Conservation (phyloP, 2,888 invertebrate genomes). For the Euzophera pinguis region DNA sequence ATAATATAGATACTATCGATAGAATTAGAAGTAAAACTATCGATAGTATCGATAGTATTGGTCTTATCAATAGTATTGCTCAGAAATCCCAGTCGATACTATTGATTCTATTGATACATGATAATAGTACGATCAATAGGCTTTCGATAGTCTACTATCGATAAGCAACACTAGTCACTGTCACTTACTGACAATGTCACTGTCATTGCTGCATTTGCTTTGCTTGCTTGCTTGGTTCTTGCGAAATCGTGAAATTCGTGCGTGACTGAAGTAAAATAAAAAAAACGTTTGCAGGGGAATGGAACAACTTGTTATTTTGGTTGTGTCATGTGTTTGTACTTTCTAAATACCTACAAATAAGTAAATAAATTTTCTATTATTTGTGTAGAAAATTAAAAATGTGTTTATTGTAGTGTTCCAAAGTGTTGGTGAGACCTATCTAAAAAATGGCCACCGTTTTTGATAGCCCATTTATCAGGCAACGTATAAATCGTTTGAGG, state of each 20-base stretch:
- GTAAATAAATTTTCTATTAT: background rate
- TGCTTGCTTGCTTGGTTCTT: background rate
- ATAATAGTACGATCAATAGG: too few relatives aligned
- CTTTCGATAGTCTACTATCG: too few relatives aligned
- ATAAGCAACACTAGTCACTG: background rate
- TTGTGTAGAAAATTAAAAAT: conserved; percentile 14
- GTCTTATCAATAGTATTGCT: too few relatives aligned
- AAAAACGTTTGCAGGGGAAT: conserved; percentile 1
- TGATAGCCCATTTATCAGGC: conserved; percentile 81
- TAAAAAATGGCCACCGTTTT: conserved; percentile 81
- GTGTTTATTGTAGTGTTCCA: conserved; percentile 30
- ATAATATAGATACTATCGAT: too few relatives aligned
- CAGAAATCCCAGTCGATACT: too few relatives aligned
- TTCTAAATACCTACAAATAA: conserved; percentile 22
- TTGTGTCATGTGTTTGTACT: conserved; percentile 25
- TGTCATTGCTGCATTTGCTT: background rate
- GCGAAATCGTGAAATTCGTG: background rate
- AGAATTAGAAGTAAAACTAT: too few relatives aligned
- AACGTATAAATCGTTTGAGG: conserved; percentile 79
- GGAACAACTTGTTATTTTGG: conserved; percentile 33
- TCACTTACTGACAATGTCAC: background rate
- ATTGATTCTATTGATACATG: too few relatives aligned
- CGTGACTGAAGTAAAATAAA: background rate
- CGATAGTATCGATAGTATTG: too few relatives aligned
- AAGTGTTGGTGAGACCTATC: conserved; percentile 27